phyloP scores from a whole-genome alignment of 2,113 vertebrate species.

The Rhabdomys dilectus region DNA sequence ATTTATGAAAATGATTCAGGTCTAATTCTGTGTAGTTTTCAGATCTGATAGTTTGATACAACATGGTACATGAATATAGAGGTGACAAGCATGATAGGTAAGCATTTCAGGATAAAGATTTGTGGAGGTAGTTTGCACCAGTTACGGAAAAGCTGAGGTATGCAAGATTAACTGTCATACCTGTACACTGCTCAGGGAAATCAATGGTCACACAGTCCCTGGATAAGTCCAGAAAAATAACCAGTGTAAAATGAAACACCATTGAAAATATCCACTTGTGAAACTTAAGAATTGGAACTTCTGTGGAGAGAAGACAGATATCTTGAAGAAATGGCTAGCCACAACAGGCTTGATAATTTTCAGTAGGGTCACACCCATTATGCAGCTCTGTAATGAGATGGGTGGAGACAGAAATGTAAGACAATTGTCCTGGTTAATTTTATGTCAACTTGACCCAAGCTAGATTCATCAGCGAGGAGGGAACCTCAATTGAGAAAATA shows the following conservation, averaged over 20 bases:
- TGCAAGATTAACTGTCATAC: too few relatives aligned
- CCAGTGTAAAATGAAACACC: not conserved
- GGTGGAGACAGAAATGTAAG: conserved; percentile 32
- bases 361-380: conserved; percentile 34
- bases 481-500: not conserved
- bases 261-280: conserved; percentile 18
- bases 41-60: not conserved
- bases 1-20: conserved; percentile 26
- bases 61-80: not conserved
- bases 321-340: conserved; percentile 10
- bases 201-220: not conserved
- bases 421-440: not conserved
- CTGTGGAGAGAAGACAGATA: conserved; percentile 2
- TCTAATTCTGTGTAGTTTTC: not conserved
- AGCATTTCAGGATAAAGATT: not conserved
- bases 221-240: not conserved
- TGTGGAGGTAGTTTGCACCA: fast-evolving
- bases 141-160: not conserved
- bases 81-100: not conserved
- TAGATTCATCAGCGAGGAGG: not conserved
- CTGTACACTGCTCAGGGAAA: not conserved
- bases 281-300: conserved; percentile 36
- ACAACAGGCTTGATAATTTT: conserved; percentile 25
- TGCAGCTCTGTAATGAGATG: conserved; percentile 52
- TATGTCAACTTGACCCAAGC: not conserved